Evolutionary conservation across 2,888 invertebrate genomes (phyloP), one percentile per base, ranked within the genome.

Genomic region (Metallyticus violacea): DNA sequence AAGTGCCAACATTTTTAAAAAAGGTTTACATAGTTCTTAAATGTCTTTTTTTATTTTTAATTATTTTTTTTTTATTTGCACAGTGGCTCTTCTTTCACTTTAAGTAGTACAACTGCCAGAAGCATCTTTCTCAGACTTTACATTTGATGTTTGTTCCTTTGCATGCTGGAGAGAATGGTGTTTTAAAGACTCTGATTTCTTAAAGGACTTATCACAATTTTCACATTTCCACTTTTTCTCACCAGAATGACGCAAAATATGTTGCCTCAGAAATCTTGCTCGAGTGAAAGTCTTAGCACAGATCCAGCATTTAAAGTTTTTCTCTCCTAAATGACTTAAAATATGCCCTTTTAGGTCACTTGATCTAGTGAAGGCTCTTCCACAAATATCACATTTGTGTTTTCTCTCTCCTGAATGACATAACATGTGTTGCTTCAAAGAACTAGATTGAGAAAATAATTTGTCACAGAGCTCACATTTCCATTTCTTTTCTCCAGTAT

Each of bases 401-500:
- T 76, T 85, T 27, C 62, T n/a, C 9, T 25, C 30, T n/a, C 62
- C 62, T 3, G 82, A 25, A 26, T 85, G 85, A 0, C 26, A 26
- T 22, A 7, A 4, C 79, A 28, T 80, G 30, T 85, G 85, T 15
- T 27, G 26, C 25, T 85, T 80, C 22, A 85, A 26, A 62, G 25
- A 26, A 9, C 26, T 25, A 25, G n/a, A 15, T n/a, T 80, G 40
- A n/a, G 29, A 27, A 62, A 80, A 85, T 25, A 26, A n/a, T 9
- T 26, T 30, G 26, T n/a, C 30, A 80, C 85, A 85, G 30, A 79
- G 7, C 22, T 40, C 85, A 85, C 85, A 85, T 25, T 85, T 30
- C 7, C 22, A 79, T 22, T 22, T 80, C 15, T 79, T 27, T 80
- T 26, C 80, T 85, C 62, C 27, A 26, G 9, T 26, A 30, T 85